Conservation (phyloP, 1,140 invertebrate species). For the Hylaeus volcanicus region DNA sequence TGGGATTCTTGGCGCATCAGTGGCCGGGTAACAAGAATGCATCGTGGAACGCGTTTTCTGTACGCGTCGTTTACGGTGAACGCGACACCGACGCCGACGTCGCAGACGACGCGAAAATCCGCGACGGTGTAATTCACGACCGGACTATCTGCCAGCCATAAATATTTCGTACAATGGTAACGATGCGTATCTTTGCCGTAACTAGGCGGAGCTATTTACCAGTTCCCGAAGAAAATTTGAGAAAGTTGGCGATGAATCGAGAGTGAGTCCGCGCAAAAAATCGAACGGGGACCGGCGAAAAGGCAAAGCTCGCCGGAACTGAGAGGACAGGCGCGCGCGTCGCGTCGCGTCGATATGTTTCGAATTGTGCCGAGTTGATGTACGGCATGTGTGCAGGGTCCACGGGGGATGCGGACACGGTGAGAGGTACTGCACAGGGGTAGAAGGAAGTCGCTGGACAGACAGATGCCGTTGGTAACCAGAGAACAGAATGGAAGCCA, state of each 20-base stretch:
- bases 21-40: not conserved
- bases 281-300: too few species aligned
- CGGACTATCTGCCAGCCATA: conserved; percentile 8
- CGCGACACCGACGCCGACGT: not conserved
- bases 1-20: conserved; percentile 2
- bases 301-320: too few species aligned
- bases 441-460: conserved; percentile 33
- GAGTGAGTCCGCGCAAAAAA: too few species aligned
- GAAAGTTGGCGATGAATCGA: too few species aligned
- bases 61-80: not conserved
- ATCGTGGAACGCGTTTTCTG: not conserved
- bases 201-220: not conserved
- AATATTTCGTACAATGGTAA: conserved; percentile 41
- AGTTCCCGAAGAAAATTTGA: too few species aligned
- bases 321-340: too few species aligned
- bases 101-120: not conserved
- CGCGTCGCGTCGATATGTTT: conserved; percentile 37
- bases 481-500: conserved; percentile 55
- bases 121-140: too few species aligned
- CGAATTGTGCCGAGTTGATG: conserved; percentile 55
- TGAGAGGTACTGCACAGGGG: not conserved
- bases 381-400: conserved; percentile 11
- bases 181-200: not conserved
- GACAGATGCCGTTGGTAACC: conserved; percentile 54
- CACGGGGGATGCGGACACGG: not conserved